These are phyloP conservation scores for Zaprionus nigranus DNA, from an alignment of 1,140 invertebrate genomes.

Conservation along the genomic window DNA sequence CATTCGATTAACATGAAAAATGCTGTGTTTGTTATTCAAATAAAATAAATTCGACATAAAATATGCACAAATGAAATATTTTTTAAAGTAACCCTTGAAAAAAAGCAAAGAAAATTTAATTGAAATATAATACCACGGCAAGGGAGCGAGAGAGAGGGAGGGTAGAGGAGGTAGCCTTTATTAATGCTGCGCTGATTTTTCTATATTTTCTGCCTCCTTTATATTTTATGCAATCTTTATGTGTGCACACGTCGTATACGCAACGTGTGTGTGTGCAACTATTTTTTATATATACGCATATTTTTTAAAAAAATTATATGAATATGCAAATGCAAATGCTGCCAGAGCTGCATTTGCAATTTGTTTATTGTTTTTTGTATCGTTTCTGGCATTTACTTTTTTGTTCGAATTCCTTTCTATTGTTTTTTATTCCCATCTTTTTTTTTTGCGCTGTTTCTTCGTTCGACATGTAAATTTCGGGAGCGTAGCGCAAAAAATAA, in stretches of 20 bases:
- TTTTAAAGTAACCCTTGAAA: slow-evolving; percentile 1
- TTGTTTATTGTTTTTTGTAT: slow-evolving; percentile 49
- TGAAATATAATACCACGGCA: slow-evolving; percentile 38
- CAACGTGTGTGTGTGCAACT: neutral
- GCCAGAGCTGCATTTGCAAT: slow-evolving; percentile 34
- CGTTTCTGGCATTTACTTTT: slow-evolving; percentile 39
- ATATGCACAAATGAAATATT: slow-evolving; percentile 31
- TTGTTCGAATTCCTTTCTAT: slow-evolving; percentile 48
- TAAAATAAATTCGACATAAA: slow-evolving; percentile 31
- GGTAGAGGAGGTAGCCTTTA: slow-evolving; percentile 18
- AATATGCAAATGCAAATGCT: slow-evolving; percentile 78
- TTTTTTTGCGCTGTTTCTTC: slow-evolving; percentile 24
- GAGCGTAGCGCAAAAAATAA: slow-evolving; percentile 20
- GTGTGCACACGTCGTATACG: slow-evolving; percentile 32
- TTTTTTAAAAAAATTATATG: slow-evolving; percentile 75
- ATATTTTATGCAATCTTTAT: slow-evolving; percentile 49
- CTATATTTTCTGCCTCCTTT: slow-evolving; percentile 28
- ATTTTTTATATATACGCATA: slow-evolving; percentile 33
- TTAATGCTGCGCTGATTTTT: slow-evolving; percentile 59
- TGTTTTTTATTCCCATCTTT: slow-evolving; percentile 5
- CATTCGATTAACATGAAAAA: slow-evolving; percentile 23
- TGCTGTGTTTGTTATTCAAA: slow-evolving; percentile 21
- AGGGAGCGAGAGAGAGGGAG: neutral
- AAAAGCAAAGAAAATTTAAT: slow-evolving; percentile 22
- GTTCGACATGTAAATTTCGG: slow-evolving; percentile 33